Percentiles rank a stretch among this genome's conserved stretches.
phyloP scores from a whole-genome alignment of 2,797 vertebrate genomes.

The Columba guinea region DNA sequence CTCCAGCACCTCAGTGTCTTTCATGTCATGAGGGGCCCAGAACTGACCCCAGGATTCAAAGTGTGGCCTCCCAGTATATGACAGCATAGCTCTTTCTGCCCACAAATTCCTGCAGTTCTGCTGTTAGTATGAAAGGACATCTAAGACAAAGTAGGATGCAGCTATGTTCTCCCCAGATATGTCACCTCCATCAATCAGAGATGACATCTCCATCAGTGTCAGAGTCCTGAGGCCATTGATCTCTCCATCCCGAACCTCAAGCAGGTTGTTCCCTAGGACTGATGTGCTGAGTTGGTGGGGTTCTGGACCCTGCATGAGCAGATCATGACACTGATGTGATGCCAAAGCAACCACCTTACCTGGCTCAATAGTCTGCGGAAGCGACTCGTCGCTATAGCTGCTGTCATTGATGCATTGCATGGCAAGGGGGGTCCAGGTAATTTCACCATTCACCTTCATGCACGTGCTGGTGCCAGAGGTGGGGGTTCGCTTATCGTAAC shows the following conservation, averaged over 20 bases:
- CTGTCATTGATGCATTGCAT: slow-evolving; percentile 24
- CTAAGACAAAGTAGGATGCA: neutral
- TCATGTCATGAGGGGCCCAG: too few relatives aligned
- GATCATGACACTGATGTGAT: neutral
- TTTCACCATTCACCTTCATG: neutral
- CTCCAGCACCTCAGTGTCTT: too few relatives aligned
- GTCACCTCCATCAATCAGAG: neutral
- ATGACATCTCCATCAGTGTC: neutral
- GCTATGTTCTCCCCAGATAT: neutral
- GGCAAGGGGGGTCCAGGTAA: neutral
- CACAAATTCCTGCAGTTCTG: neutral
- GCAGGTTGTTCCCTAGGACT: neutral
- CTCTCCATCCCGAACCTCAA: neutral
- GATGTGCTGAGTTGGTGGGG: neutral
- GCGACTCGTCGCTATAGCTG: neutral
- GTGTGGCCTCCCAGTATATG: neutral
- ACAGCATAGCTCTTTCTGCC: neutral
- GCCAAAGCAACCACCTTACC: neutral
- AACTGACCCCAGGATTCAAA: too few relatives aligned
- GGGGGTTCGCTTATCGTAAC: neutral
- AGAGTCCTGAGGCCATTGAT: neutral
- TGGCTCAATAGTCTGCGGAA: neutral
- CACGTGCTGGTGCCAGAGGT: neutral
- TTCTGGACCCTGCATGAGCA: neutral
- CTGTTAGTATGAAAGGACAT: neutral